phyloP scores from a whole-genome alignment of 2,113 vertebrate genomes.

The Cochlearius cochlearius region DNA sequence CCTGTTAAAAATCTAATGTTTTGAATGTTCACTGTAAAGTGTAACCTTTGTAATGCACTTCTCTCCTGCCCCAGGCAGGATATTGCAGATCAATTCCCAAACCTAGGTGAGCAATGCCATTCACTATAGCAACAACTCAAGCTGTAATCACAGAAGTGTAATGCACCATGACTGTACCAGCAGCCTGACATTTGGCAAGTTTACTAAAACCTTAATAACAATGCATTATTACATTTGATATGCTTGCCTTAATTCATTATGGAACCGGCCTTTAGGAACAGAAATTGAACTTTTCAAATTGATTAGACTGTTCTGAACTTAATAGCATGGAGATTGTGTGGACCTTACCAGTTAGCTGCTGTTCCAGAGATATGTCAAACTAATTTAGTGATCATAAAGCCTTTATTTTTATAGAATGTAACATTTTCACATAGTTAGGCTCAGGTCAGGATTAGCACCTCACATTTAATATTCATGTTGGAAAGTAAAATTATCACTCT shows the following conservation, averaged over 20 bases:
- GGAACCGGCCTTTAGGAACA: conserved; percentile 31
- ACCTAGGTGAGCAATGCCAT: conserved; percentile 13
- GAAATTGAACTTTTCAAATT: conserved; percentile 36
- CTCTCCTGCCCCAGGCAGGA: neutral
- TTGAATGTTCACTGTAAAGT: conserved; percentile 3
- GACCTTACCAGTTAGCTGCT: neutral
- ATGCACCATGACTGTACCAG: neutral
- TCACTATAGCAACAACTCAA: conserved; percentile 9
- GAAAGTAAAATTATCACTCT: neutral
- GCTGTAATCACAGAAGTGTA: neutral
- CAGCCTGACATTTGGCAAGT: conserved; percentile 41
- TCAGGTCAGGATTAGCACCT: neutral
- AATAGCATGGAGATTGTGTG: neutral
- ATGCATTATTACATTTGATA: conserved; percentile 24
- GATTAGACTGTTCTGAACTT: neutral
- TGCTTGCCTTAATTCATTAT: conserved; percentile 37
- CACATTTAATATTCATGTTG: neutral
- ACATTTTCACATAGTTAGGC: neutral
- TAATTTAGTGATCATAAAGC: neutral
- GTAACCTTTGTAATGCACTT: conserved; percentile 4
- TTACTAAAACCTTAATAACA: conserved; percentile 38
- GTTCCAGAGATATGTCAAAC: neutral
- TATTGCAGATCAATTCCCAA: conserved; percentile 13
- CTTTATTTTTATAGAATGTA: neutral
- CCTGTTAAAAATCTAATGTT: neutral